Conservation (phyloP, 2,113 vertebrate species). For the Picathartes gymnocephalus region DNA sequence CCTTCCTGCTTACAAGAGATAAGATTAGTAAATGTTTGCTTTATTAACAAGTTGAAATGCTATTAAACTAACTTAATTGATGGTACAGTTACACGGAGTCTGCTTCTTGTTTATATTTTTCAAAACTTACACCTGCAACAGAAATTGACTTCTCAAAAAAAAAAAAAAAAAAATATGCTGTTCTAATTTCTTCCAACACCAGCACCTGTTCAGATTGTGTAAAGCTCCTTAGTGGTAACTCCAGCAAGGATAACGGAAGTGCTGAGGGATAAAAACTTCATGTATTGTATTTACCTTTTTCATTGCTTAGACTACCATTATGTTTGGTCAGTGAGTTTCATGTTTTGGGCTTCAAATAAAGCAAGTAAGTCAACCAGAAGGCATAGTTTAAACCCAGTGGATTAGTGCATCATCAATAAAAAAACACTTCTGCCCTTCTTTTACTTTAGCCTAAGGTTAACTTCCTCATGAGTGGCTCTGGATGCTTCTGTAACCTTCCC, state of each 20-base stretch:
- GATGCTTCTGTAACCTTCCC: conserved; percentile 37
- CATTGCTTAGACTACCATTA: conserved; percentile 78
- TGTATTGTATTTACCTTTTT: conserved; percentile 71
- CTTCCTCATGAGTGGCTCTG: conserved; percentile 43
- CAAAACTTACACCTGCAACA: conserved; percentile 39
- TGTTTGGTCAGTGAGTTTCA: conserved; percentile 71
- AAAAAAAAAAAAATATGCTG: conserved; percentile 35
- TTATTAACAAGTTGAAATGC: conserved; percentile 67
- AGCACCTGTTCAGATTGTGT: conserved; percentile 57
- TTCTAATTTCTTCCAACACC: conserved; percentile 56
- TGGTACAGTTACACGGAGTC: not conserved
- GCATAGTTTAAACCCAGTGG: conserved; percentile 22
- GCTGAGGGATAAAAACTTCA: conserved; percentile 57
- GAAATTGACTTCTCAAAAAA: conserved; percentile 46
- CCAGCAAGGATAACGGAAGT: conserved; percentile 50
- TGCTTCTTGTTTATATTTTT: conserved; percentile 52
- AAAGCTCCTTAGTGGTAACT: conserved; percentile 63
- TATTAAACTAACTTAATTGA: conserved; percentile 62
- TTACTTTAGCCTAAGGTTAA: conserved; percentile 44
- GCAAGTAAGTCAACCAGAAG: conserved; percentile 58
- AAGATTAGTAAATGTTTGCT: conserved; percentile 67
- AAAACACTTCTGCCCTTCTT: conserved; percentile 17
- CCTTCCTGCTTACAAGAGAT: conserved; percentile 63
- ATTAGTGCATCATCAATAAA: conserved; percentile 19
- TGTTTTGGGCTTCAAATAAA: conserved; percentile 48